Conservation (phyloP, 2,797 vertebrate species). For the Ispidina picta region DNA sequence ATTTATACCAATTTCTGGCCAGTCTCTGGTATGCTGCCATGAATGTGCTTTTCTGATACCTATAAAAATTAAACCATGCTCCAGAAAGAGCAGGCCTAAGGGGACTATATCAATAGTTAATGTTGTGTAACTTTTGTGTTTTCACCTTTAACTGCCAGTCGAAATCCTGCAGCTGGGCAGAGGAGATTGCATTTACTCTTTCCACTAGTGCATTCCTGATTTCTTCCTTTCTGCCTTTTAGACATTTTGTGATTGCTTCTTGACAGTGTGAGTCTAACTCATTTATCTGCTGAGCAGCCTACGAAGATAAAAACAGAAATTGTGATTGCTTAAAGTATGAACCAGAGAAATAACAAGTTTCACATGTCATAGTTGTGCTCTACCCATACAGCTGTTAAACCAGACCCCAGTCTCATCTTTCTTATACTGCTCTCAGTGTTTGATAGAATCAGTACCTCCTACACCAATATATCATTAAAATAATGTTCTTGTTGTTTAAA, state of each 20-base stretch:
- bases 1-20: neutral
- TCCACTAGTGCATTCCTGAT: constrained; percentile 83
- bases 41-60: neutral
- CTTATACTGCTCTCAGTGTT: neutral
- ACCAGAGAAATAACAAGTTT: neutral
- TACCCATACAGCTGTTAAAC: neutral
- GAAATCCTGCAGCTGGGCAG: constrained; percentile 89
- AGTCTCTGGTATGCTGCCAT: neutral
- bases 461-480: rapidly evolving
- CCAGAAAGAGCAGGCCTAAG: neutral
- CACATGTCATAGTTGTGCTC: neutral
- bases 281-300: constrained; percentile 81
- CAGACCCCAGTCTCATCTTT: neutral
- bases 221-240: constrained; percentile 87
- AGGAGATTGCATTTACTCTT: constrained; percentile 86
- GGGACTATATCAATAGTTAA: neutral
- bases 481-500: neutral
- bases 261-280: constrained; percentile 77
- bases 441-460: neutral
- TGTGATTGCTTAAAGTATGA: neutral
- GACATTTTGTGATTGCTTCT: constrained; percentile 81
- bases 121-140: neutral
- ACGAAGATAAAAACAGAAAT: neutral
- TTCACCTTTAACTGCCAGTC: constrained; percentile 97
- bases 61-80: neutral